Conservation (phyloP, 2,888 invertebrate genomes). For the Barypeithes pellucidus region DNA sequence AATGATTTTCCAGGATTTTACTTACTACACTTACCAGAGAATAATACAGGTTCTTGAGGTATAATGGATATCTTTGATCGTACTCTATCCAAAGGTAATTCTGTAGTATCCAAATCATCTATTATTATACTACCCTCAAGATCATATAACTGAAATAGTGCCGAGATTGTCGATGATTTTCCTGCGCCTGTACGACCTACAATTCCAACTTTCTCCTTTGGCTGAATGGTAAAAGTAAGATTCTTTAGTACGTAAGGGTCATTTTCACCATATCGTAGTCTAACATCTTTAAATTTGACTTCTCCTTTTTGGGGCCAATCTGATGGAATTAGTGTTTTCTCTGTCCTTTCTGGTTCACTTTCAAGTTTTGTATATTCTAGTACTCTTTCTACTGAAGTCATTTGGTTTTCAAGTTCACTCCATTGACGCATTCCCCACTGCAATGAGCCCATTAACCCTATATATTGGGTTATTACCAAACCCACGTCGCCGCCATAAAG, state of each 20-base stretch:
- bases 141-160: conserved; percentile 87
- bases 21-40: conserved; percentile 81
- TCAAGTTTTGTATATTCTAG: conserved; percentile 63
- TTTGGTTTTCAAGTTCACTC: conserved; percentile 83
- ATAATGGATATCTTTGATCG: conserved; percentile 87
- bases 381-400: conserved; percentile 64
- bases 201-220: conserved; percentile 84
- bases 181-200: conserved; percentile 91
- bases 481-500: conserved; percentile 83
- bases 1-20: too few species aligned
- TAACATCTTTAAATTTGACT: conserved; percentile 80
- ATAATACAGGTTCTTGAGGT: conserved; percentile 89
- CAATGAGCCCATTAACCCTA: conserved; percentile 78
- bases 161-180: conserved; percentile 86
- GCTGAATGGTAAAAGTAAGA: conserved; percentile 78
- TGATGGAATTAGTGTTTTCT: conserved; percentile 71
- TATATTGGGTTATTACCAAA: conserved; percentile 85
- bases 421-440: conserved; percentile 86
- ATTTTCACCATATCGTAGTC: conserved; percentile 80
- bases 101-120: conserved; percentile 82
- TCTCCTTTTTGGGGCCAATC: conserved; percentile 84
- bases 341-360: conserved; percentile 62
- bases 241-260: conserved; percentile 84
- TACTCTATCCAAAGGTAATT: conserved; percentile 83
- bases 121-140: conserved; percentile 86